These are phyloP conservation scores for Percopsis omiscomaycus DNA, from an alignment of 2,797 vertebrate species.

Conservation along the genomic window DNA sequence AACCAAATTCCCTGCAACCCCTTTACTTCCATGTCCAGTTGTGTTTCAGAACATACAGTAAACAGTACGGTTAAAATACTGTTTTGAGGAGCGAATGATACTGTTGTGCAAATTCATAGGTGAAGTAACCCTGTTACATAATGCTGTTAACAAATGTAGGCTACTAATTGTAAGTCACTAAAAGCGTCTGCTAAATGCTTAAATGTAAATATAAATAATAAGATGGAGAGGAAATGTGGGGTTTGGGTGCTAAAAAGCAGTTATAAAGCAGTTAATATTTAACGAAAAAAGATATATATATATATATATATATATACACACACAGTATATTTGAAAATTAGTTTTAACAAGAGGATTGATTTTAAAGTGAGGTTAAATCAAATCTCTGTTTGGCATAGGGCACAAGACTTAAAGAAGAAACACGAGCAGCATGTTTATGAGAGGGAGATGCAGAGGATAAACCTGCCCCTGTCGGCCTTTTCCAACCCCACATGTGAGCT, in stretches of 20 bases:
- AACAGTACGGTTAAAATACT: constrained; percentile 2
- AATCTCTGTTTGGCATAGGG: constrained; percentile 69
- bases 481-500: constrained; percentile 91
- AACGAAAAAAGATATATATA: background rate
- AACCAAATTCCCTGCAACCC: constrained; percentile 25
- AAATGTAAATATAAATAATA: too few relatives aligned
- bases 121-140: too few relatives aligned
- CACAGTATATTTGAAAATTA: background rate
- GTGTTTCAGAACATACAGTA: constrained; percentile 4
- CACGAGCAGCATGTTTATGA: constrained; percentile 87
- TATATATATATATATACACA: too few relatives aligned
- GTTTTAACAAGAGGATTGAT: background rate
- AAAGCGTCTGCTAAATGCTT: too few relatives aligned
- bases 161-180: too few relatives aligned
- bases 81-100: too few relatives aligned
- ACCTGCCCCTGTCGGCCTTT: constrained; percentile 90
- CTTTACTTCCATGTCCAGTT: constrained; percentile 41
- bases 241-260: too few relatives aligned
- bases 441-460: constrained; percentile 93
- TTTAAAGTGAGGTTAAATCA: background rate
- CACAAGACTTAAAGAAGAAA: constrained; percentile 84
- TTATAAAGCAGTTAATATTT: too few relatives aligned
- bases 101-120: too few relatives aligned
- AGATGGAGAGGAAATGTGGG: too few relatives aligned
- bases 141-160: too few relatives aligned